These are phyloP conservation scores for Malurus elegans DNA, from an alignment of 2,113 vertebrate genomes.

Conservation along the genomic window DNA sequence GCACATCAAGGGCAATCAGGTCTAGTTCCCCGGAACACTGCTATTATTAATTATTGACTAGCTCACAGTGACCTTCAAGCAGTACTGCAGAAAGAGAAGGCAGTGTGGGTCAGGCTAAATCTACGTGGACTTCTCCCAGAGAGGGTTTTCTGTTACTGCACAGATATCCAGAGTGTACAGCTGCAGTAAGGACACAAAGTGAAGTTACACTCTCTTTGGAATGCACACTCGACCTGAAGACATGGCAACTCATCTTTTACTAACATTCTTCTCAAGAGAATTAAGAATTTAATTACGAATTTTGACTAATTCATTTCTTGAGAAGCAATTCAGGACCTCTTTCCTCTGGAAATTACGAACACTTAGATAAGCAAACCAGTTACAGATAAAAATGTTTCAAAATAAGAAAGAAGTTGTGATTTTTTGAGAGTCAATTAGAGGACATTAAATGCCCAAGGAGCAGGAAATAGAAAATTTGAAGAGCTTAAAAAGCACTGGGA, in stretches of 20 bases:
- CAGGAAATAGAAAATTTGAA: neutral
- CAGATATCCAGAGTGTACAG: rapidly evolving
- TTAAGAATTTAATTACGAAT: neutral
- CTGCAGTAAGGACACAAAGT: neutral
- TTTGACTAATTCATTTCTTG: neutral
- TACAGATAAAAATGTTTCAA: neutral
- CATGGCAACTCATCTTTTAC: neutral
- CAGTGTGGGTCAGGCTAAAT: neutral
- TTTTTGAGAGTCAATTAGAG: neutral
- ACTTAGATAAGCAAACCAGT: neutral
- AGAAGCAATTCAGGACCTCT: neutral
- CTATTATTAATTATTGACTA: neutral
- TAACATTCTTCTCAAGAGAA: neutral
- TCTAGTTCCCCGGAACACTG: neutral
- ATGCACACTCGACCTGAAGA: neutral
- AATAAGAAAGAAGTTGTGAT: neutral
- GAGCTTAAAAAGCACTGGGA: neutral
- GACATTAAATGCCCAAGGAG: neutral
- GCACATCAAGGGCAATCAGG: neutral
- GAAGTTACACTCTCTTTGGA: neutral
- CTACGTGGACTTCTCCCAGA: neutral
- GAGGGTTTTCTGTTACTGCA: neutral
- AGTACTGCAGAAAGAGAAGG: neutral
- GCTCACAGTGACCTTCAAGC: neutral
- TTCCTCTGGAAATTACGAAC: neutral